Evolutionary conservation across 64 coral and sea anemone genomes (phyloP), one percentile per base, ranked within the genome.

Genomic region (Actinia equina): DNA sequence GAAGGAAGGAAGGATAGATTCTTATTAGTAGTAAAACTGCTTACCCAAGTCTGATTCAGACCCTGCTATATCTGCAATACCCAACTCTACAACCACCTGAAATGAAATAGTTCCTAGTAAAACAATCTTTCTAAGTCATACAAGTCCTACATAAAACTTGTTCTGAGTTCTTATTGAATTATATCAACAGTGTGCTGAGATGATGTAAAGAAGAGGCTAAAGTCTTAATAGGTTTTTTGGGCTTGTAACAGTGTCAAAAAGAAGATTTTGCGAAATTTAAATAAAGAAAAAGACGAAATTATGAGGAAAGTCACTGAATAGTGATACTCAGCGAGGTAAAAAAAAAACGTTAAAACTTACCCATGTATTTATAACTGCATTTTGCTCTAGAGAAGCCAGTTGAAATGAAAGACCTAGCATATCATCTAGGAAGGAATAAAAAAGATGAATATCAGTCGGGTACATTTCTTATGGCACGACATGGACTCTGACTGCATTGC

Each of bases 381-480:
- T 91, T 99, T 95, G 88, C 37, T 99, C 97, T 6, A 99, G 88
- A 25, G 97, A 99, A 20, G 97, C 97, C n/a, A 99, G 86, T 81
- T 99, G 97, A 67, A 99, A 99, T 45, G 97, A 95, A 55, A 95
- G 79, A 25, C 97, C 97, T 51, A 90, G 69, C 82, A 95, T 82
- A 79, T 99, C 97, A 89, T 99, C 97, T 81, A 81, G 22, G 20
- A 81, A 81, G 9, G 27, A 81, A 52, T 23, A 52, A 49, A 17
- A 37, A 12, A 18, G 15, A 81, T 51, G 14, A 19, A 81, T 19
- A n/a, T 19, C 15, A 49, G 17, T 52, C 42, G 46, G 46, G 46
- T 0, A 49, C 46, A 49, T 8, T 49, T 49, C 46, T 2, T 49
- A 8, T 49, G 46, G 46, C 46, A 49, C 7, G 3, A 8, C 46